Percentiles rank a stretch among this genome's conserved stretches.
Evolutionary conservation across 2,797 vertebrate genomes (phyloP).

Genomic region (Trachurus trachurus): DNA sequence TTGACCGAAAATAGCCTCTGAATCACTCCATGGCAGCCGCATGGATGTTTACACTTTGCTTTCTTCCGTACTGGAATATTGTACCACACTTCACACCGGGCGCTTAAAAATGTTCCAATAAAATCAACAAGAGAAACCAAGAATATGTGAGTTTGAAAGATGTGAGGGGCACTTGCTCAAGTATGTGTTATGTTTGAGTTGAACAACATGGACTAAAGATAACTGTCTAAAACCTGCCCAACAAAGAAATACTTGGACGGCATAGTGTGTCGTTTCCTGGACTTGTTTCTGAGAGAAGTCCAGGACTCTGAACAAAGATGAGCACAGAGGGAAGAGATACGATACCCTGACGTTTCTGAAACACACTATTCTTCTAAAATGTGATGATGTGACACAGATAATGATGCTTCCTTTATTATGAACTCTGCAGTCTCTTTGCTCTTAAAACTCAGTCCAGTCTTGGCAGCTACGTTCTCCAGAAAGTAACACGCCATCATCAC

Average conservation of each 20-base stretch:
- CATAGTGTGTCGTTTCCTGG: conserved; percentile 76
- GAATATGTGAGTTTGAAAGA: conserved; percentile 40
- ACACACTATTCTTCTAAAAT: conserved; percentile 1
- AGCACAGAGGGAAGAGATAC: conserved; percentile 10
- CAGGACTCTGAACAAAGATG: conserved; percentile 40
- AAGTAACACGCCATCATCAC: neutral
- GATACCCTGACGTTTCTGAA: neutral
- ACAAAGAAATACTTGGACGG: conserved; percentile 59
- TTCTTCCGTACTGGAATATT: conserved; percentile 83
- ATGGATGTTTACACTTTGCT: conserved; percentile 73
- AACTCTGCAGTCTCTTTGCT: neutral
- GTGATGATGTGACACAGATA: conserved; percentile 1
- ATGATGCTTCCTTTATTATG: neutral
- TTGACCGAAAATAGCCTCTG: conserved; percentile 75
- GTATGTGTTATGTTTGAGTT: conserved; percentile 74
- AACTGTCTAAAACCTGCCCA: conserved; percentile 72
- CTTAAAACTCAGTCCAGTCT: neutral
- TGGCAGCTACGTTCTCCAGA: neutral
- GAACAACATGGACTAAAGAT: conserved; percentile 79
- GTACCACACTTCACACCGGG: conserved; percentile 68
- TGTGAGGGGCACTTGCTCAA: conserved; percentile 59
- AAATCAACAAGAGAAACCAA: conserved; percentile 78
- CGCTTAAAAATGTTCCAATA: conserved; percentile 80
- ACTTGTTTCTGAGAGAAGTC: conserved; percentile 61
- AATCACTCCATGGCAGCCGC: conserved; percentile 69